A percentile compares a stretch with the other conserved stretches of the same genome.
phyloP scores from a whole-genome alignment of 2,113 vertebrate species.

The Desmodus rotundus region DNA sequence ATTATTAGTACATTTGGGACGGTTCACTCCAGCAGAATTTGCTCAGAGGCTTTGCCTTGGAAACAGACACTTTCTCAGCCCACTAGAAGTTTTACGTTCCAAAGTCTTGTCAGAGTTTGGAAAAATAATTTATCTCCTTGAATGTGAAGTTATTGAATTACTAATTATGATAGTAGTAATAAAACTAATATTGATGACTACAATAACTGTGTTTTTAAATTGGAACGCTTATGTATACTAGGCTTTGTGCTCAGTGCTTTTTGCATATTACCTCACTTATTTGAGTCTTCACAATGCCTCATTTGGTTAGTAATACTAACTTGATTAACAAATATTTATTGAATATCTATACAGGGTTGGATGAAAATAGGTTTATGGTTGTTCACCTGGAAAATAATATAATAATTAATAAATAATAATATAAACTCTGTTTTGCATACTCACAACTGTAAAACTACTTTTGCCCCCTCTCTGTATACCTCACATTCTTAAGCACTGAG shows the following conservation, averaged over 20 bases:
- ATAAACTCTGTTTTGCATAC: no score
- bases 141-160: neutral
- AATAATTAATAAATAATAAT: no score
- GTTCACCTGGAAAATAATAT: no score
- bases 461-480: no score
- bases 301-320: neutral
- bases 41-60: neutral
- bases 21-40: neutral
- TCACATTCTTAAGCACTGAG: neutral
- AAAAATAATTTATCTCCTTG: neutral
- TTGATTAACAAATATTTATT: neutral
- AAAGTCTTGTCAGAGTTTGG: neutral
- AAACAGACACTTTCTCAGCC: neutral
- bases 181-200: neutral
- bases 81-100: neutral
- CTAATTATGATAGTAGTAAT: neutral
- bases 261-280: neutral
- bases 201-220: neutral
- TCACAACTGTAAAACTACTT: no score
- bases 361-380: no score
- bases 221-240: neutral
- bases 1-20: neutral
- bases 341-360: no score
- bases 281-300: neutral
- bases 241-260: neutral